Percentiles rank a stretch among this genome's conserved stretches.
These are phyloP conservation scores for Drosophila suzukii DNA, from an alignment of 1,140 invertebrate genomes.

Conservation along the genomic window DNA sequence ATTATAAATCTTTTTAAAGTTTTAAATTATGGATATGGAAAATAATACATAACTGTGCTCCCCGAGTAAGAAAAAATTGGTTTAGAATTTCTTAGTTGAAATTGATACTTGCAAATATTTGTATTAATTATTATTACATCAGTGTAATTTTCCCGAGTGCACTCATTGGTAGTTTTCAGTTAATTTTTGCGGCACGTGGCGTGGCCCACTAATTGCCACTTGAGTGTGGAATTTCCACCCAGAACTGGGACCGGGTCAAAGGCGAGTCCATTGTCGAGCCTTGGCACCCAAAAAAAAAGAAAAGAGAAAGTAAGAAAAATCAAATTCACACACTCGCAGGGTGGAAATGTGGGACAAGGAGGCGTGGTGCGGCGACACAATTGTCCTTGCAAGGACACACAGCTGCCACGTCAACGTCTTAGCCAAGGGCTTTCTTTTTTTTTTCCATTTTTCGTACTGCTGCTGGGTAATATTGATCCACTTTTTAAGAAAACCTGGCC, in stretches of 20 bases:
- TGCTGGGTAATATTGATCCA: constrained; percentile 73
- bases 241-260: constrained; percentile 43
- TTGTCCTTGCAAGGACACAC: constrained; percentile 79
- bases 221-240: constrained; percentile 31
- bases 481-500: constrained; percentile 44
- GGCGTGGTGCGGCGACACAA: constrained; percentile 41
- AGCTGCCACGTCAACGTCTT: constrained; percentile 73
- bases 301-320: constrained; percentile 14
- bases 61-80: too few species aligned
- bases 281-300: constrained; percentile 26
- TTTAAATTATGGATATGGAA: too few species aligned
- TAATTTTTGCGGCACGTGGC: constrained; percentile 49
- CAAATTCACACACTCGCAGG: constrained; percentile 44
- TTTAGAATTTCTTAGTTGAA: too few species aligned
- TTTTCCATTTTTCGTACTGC: background rate
- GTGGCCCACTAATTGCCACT: constrained; percentile 64
- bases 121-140: too few species aligned
- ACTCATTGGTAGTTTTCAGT: constrained; percentile 53
- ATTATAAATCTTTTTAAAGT: too few species aligned
- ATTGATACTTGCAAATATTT: too few species aligned
- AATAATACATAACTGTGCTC: too few species aligned
- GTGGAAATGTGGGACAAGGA: constrained; percentile 28
- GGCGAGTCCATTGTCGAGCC: constrained; percentile 31
- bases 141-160: background rate
- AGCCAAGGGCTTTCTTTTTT: constrained; percentile 39